Conservation (phyloP, 2,797 vertebrate genomes). For the Typhlichthys eigenmanni region DNA sequence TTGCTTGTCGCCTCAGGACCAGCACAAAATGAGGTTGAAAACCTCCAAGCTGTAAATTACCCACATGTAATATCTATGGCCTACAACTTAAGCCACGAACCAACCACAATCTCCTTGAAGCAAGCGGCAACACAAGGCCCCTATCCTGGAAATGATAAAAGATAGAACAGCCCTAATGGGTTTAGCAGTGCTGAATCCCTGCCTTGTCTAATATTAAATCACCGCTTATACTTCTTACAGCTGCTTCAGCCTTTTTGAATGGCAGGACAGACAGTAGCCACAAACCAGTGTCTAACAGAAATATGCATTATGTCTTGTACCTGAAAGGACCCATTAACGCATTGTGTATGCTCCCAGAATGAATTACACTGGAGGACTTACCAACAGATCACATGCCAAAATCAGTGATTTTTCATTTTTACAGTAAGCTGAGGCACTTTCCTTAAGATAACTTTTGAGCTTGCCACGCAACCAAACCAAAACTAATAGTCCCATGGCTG, state of each 20-base stretch:
- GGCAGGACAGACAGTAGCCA: slow-evolving; percentile 48
- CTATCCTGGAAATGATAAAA: slow-evolving; percentile 66
- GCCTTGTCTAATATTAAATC: slow-evolving; percentile 68
- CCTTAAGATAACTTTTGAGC: slow-evolving; percentile 50
- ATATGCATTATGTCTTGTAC: slow-evolving; percentile 33
- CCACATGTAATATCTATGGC: slow-evolving; percentile 60
- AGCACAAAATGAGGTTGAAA: slow-evolving; percentile 55
- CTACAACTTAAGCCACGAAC: slow-evolving; percentile 53
- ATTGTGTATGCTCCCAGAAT: slow-evolving; percentile 20
- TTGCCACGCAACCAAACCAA: slow-evolving; percentile 59
- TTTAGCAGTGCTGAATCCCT: slow-evolving; percentile 67
- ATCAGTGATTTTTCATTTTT: slow-evolving; percentile 30
- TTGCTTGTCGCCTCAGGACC: slow-evolving; percentile 49
- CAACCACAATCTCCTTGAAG: slow-evolving; percentile 54
- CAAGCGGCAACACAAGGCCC: slow-evolving; percentile 44
- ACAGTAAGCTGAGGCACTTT: neutral
- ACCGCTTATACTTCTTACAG: slow-evolving; percentile 65
- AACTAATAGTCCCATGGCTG: slow-evolving; percentile 52
- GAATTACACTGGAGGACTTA: slow-evolving; percentile 24
- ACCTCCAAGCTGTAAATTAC: slow-evolving; percentile 69
- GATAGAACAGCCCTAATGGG: slow-evolving; percentile 64
- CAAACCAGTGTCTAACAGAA: slow-evolving; percentile 45
- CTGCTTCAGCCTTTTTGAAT: slow-evolving; percentile 44
- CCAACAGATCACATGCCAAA: slow-evolving; percentile 27
- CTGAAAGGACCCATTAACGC: slow-evolving; percentile 33